Evolutionary conservation across 2,797 vertebrate species (phyloP), one percentile per base, ranked within the genome.

Genomic region (Liparis tanakae): DNA sequence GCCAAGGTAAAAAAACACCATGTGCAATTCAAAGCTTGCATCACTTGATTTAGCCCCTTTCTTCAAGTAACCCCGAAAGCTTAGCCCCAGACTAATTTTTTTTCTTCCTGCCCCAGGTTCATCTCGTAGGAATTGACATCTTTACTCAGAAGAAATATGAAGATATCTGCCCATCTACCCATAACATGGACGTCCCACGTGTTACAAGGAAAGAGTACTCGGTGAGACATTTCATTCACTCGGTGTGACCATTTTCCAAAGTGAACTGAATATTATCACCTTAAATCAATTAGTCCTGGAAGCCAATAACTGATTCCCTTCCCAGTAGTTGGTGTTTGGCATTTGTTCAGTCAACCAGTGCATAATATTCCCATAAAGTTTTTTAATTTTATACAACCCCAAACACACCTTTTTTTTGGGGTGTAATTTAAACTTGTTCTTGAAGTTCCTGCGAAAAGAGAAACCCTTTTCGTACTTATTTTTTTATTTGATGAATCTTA

Each of bases 161-260:
- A 94, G 98, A 99, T 94, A 96, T 98, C 86, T 98, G 97, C 66
- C 97, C 98, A 20, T 99, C 98, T 14, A 99, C 98, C 85, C 97
- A 99, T 86, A 99, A 99, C 90, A 98, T 99, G 97, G 95, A 98
- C 71, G 98, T 99, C 79, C 98, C 98, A 67, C 94, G 95, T 89
- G 96, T 97, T 85, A 92, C 93, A 82, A 96, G 97, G 90, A 95
- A 89, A 80, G 98, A 99, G 63, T 98, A 95, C 82, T 94, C 95
- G 93, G 98, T 98, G 55, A 89, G 76, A 46, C 7, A 44, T 0
- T 25, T 53, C 1, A 1, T 22, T n/a, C 3, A 25, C 7, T 44
- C 33, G 0, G 36, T 33, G 14, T 44, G 34, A 50, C 22, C 4
- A 58, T 79, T 71, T 61, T 1, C 25, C 3, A 36, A 0, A 59